Percentiles rank a stretch among this genome's conserved stretches.
Conservation (phyloP, 30 jellyfish, hydroid and myxozoan genomes). For the Hydra vulgaris region DNA sequence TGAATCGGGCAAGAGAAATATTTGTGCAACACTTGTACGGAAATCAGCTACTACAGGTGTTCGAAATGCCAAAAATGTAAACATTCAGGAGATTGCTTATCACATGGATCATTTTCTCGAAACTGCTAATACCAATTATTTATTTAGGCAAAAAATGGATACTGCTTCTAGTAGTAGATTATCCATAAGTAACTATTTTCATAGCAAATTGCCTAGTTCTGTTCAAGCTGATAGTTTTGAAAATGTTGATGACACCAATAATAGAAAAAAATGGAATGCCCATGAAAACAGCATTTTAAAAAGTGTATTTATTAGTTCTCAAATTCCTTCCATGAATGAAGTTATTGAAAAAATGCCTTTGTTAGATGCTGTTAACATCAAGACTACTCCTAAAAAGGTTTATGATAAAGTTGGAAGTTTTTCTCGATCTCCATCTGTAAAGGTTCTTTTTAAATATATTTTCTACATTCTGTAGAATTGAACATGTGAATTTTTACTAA, state of each 20-base stretch:
- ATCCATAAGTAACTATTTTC: neutral
- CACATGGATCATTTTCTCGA: neutral
- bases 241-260: neutral
- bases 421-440: neutral
- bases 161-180: neutral
- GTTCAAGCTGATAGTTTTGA: neutral
- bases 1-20: neutral
- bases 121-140: neutral
- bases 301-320: too few species aligned
- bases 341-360: neutral
- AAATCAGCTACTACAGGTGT: neutral
- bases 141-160: neutral
- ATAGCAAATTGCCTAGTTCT: neutral
- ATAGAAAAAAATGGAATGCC: neutral
- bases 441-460: neutral
- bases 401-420: neutral
- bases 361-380: neutral
- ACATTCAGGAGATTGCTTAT: neutral
- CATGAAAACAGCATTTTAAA: neutral
- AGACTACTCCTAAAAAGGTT: neutral
- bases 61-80: neutral
- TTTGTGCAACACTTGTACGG: neutral
- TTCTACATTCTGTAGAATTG: neutral
- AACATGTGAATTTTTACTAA: too few species aligned
- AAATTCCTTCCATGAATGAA: neutral